Conservation (phyloP, 2,888 invertebrate species). For the Syritta pipiens region DNA sequence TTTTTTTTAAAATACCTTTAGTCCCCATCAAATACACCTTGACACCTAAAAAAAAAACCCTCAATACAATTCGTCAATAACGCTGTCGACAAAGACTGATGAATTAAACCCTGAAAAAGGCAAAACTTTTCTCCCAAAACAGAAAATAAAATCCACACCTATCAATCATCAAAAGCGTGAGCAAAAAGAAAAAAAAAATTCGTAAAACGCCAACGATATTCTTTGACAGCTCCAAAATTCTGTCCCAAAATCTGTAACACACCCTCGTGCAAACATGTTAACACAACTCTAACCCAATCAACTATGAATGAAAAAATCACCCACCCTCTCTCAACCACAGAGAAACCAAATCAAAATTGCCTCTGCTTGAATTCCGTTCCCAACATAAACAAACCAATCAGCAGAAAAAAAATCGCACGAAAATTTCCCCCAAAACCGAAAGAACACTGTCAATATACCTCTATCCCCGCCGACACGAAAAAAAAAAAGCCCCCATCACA, state of each 20-base stretch:
- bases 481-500: conserved; percentile 37
- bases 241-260: conserved; percentile 31
- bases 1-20: no score
- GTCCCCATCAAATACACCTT: no score
- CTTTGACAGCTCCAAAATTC: conserved; percentile 9
- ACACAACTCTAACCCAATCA: conserved; percentile 40
- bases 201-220: conserved; percentile 23
- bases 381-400: conserved; percentile 65
- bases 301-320: conserved; percentile 17
- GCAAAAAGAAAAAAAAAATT: no score
- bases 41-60: no score
- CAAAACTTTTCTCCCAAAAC: not conserved
- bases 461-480: not conserved
- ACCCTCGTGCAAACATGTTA: conserved; percentile 51
- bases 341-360: conserved; percentile 35
- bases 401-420: conserved; percentile 5
- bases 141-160: not conserved
- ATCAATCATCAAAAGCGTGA: conserved; percentile 29
- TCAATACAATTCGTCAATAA: not conserved
- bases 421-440: conserved; percentile 27
- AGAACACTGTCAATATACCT: conserved; percentile 58
- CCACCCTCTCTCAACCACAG: not conserved
- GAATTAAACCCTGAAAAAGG: not conserved
- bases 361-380: conserved; percentile 27
- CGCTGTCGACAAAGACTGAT: not conserved